A percentile compares a stretch with the other conserved stretches of the same genome.
These are phyloP conservation scores for Nymphalis polychloros DNA, from an alignment of 2,888 invertebrate species.

Conservation along the genomic window DNA sequence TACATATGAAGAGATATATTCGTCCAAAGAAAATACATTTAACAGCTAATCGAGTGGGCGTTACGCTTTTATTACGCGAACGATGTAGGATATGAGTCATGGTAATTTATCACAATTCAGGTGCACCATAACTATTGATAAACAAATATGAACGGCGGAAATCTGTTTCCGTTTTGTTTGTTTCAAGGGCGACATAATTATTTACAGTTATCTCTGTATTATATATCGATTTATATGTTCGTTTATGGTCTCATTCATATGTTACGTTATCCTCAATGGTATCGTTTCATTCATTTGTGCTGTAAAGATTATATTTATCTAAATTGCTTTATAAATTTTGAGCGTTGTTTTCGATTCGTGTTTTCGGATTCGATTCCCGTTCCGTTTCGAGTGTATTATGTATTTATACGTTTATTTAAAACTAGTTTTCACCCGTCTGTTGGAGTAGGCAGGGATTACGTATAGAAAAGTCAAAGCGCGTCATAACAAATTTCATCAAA, in stretches of 20 bases:
- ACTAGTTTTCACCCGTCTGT: too few relatives aligned
- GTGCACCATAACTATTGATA: conserved; percentile 27
- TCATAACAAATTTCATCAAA: too few relatives aligned
- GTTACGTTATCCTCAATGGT: not conserved
- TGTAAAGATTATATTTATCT: too few relatives aligned
- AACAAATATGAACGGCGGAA: conserved; percentile 28
- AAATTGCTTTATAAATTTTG: too few relatives aligned
- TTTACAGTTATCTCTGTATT: not conserved
- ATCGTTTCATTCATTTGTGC: not conserved
- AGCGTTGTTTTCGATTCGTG: too few relatives aligned
- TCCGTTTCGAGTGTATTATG: too few relatives aligned
- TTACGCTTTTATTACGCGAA: conserved; percentile 15
- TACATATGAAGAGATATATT: not conserved
- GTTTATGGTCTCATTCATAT: not conserved
- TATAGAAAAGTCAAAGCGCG: too few relatives aligned
- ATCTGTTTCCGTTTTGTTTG: conserved; percentile 22
- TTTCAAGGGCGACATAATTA: conserved; percentile 16
- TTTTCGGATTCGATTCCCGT: too few relatives aligned
- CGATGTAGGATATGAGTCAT: conserved; percentile 30
- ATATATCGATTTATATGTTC: not conserved
- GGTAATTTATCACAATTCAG: conserved; percentile 29
- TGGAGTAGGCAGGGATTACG: too few relatives aligned
- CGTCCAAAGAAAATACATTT: conserved; percentile 1
- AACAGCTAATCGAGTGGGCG: conserved; percentile 14
- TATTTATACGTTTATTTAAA: too few relatives aligned